Base-by-base conservation (phyloP, 2,888 invertebrate genomes). In the Heliothis peltigera region DNA sequence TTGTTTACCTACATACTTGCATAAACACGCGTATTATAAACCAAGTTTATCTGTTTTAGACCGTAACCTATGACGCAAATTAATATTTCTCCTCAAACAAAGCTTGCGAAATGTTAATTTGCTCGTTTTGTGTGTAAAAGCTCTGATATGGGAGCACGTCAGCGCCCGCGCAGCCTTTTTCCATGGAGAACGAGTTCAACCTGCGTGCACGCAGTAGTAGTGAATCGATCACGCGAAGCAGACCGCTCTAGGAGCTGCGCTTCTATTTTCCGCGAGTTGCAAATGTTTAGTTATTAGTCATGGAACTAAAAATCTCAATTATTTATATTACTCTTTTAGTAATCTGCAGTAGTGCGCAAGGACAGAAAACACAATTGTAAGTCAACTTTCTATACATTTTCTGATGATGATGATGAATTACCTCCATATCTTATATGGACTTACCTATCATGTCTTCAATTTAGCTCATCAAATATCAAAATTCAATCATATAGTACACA, bases 151-250 rank as follows among this genome's bases (percentile, higher is more conserved):
- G 71, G 66, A 79, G 56, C 58, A 56, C 77, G 69, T 69, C 81
- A 80, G 82, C 88, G 89, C 84, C 75, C 75, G 87, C 89, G 89
- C 91, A 91, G 87, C 89, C 90, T 92, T 77, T 69, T 86, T 79
- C 78, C 84, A 76, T 78, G 80, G 80, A 83, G 77, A 86, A 84
- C 76, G 75, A 79, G 80, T 87, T 83, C 77, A 80, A 79, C 74
- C 71, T 81, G 82, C 81, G 84, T 78, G 81, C 83, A 82, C 87
- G 87, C 91, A 94, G 93, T 93, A 85, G 85, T 87, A 76, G 87
- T 85, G 86, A 84, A 88, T 81, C 88, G 80, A 88, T 88, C 89
- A 85, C 88, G 90, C 90, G 87, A 85, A 85, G 83, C 90, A 87
- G 90, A 90, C 93, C 89, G 85, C 71, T 87, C 82, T 86, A 85